Evolutionary conservation across 2,797 vertebrate genomes (phyloP).

Genomic region (Microctenopoma steveboyesi): DNA sequence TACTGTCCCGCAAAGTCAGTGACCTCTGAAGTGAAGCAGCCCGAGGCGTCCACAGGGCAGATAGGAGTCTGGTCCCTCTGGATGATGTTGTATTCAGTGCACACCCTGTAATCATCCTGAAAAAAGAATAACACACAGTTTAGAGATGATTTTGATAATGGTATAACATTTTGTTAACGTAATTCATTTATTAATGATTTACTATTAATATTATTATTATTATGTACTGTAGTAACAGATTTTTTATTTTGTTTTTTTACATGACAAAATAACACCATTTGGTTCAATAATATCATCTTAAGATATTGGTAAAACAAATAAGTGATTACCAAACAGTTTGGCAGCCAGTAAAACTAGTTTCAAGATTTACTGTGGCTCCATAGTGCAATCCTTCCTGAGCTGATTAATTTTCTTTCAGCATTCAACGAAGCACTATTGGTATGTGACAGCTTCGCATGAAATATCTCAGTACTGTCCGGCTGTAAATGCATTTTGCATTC

Average conservation of each 20-base stretch:
- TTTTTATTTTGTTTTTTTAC: background rate
- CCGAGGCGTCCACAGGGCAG: slow-evolving; percentile 95
- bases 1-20: slow-evolving; percentile 94
- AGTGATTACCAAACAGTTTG: slow-evolving; percentile 2
- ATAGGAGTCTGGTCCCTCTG: slow-evolving; percentile 92
- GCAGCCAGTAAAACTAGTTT: slow-evolving; percentile 21
- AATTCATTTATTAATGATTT: background rate
- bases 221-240: background rate
- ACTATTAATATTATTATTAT: background rate
- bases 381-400: slow-evolving; percentile 54
- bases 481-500: slow-evolving; percentile 67
- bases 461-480: slow-evolving; percentile 54
- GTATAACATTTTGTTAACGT: background rate
- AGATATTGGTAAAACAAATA: background rate
- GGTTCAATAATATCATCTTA: background rate
- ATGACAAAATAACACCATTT: slow-evolving; percentile 1
- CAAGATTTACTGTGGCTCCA: slow-evolving; percentile 45
- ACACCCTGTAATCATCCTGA: slow-evolving; percentile 96
- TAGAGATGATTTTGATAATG: slow-evolving; percentile 1
- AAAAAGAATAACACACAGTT: slow-evolving; percentile 46
- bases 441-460: slow-evolving; percentile 72
- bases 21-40: slow-evolving; percentile 95
- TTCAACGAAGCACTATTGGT: slow-evolving; percentile 59
- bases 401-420: slow-evolving; percentile 47
- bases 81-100: slow-evolving; percentile 93